Conservation (phyloP, 2,797 vertebrate genomes). For the Manis crassicaudata region DNA sequence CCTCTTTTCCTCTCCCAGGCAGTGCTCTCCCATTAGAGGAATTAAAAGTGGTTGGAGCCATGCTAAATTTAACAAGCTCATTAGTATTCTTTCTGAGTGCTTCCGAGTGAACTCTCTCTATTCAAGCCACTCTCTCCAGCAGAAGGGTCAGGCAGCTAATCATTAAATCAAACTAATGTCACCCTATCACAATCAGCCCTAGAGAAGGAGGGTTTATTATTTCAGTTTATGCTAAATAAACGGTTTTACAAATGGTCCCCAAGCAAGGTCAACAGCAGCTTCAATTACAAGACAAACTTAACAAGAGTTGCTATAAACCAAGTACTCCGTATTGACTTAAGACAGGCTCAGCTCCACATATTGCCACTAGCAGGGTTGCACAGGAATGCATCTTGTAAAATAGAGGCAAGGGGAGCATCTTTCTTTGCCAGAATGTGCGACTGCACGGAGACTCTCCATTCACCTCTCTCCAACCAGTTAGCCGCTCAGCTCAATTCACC, state of each 20-base stretch:
- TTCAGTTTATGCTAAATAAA: constrained; percentile 93
- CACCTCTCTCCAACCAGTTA: constrained; percentile 91
- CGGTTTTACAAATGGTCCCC: constrained; percentile 93
- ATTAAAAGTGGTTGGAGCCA: constrained; percentile 90
- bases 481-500: constrained; percentile 95
- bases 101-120: constrained; percentile 90
- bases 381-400: constrained; percentile 90
- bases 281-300: constrained; percentile 90
- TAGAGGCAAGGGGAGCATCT: constrained; percentile 89
- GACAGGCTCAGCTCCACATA: constrained; percentile 81
- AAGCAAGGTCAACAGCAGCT: constrained; percentile 93
- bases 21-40: constrained; percentile 89
- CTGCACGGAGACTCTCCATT: constrained; percentile 90
- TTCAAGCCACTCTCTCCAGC: constrained; percentile 89
- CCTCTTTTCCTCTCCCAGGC: constrained; percentile 78
- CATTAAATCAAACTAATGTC: constrained; percentile 97
- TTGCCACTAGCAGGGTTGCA: constrained; percentile 87
- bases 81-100: constrained; percentile 88
- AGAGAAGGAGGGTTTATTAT: constrained; percentile 93
- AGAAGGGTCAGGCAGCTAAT: constrained; percentile 94
- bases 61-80: constrained; percentile 93
- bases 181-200: constrained; percentile 89
- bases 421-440: constrained; percentile 90
- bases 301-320: constrained; percentile 89
- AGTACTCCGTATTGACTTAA: constrained; percentile 89